Conservation (phyloP, 1,140 invertebrate species). For the Drosophila jambulina region DNA sequence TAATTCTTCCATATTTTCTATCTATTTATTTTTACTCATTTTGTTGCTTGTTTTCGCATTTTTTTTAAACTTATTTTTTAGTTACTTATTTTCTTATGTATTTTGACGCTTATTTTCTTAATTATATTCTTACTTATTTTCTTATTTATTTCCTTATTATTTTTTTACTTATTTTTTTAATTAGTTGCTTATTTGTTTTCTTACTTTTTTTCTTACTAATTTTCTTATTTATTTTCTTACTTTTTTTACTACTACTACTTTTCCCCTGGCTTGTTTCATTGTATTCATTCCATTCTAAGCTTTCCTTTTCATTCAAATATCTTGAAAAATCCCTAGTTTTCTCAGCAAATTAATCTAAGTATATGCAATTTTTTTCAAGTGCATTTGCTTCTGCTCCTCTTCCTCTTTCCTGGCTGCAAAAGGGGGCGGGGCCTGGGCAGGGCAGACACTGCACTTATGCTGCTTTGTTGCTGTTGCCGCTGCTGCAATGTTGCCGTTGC, state of each 20-base stretch:
- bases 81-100: too few relatives aligned
- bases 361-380: not conserved
- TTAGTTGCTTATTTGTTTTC: not conserved
- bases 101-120: not conserved
- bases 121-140: not conserved
- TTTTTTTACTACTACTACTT: not conserved
- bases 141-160: not conserved
- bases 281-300: not conserved
- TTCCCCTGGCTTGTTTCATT: not conserved
- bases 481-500: constrained; percentile 36
- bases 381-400: constrained; percentile 24
- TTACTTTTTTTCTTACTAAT: not conserved
- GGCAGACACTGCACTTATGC: constrained; percentile 68
- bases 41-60: too few relatives aligned
- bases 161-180: not conserved
- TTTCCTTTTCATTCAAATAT: too few relatives aligned
- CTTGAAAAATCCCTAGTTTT: not conserved
- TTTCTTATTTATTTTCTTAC: not conserved
- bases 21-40: too few relatives aligned
- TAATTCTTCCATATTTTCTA: too few relatives aligned
- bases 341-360: too few relatives aligned
- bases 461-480: constrained; percentile 55
- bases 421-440: constrained; percentile 32
- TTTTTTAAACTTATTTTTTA: too few relatives aligned
- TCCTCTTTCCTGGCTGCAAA: constrained; percentile 39